phyloP scores from a whole-genome alignment of 2,888 invertebrate genomes.

The Perithous albicinctus region DNA sequence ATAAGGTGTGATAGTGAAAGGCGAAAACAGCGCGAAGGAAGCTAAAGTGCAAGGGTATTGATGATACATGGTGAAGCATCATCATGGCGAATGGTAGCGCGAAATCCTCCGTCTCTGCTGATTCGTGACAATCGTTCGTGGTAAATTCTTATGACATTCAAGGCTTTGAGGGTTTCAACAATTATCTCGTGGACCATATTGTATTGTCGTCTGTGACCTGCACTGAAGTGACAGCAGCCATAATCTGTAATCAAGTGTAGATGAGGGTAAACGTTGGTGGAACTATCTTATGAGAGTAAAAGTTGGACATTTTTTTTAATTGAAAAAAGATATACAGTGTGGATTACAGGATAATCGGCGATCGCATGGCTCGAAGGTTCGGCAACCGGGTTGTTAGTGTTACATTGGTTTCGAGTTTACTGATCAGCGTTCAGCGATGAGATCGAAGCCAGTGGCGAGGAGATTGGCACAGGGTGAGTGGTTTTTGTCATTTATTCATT shows the following conservation, averaged over 20 bases:
- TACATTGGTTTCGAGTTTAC: constrained; percentile 77
- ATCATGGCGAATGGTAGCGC: constrained; percentile 17
- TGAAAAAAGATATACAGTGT: constrained; percentile 38
- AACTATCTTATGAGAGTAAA: not conserved
- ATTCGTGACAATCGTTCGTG: constrained; percentile 14
- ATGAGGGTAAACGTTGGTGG: not conserved
- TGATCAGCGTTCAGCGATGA: constrained; percentile 86
- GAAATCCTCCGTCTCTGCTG: not conserved
- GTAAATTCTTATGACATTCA: not conserved
- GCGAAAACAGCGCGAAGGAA: constrained; percentile 17
- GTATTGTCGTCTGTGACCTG: not conserved
- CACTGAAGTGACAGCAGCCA: not conserved
- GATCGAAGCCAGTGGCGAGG: constrained; percentile 90
- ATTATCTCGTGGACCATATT: not conserved
- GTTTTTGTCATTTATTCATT: constrained; percentile 17
- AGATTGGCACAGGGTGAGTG: constrained; percentile 89
- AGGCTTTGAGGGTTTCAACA: not conserved
- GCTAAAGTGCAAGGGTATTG: not conserved
- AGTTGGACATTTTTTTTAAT: not conserved
- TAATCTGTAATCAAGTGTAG: not conserved
- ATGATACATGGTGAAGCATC: not conserved
- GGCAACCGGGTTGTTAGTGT: constrained; percentile 78
- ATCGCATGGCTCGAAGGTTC: constrained; percentile 82
- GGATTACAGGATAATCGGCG: constrained; percentile 55
- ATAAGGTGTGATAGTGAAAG: constrained; percentile 15